phyloP scores from a whole-genome alignment of 2,113 vertebrate genomes.

The Vidua chalybeata region DNA sequence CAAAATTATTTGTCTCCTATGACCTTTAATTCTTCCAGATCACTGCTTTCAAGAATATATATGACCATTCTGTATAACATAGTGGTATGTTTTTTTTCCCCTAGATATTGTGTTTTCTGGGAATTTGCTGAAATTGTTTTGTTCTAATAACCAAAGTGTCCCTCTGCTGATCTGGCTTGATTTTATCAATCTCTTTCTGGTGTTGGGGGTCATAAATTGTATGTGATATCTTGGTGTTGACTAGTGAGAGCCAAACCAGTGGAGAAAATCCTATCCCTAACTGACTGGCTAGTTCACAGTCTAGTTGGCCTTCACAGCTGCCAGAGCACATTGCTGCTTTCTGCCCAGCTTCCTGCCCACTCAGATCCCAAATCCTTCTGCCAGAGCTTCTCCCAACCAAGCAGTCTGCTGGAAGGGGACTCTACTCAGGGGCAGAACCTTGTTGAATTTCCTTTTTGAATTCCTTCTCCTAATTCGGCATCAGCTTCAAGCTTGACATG shows the following conservation, averaged over 20 bases:
- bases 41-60: not conserved
- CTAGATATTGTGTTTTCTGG: not conserved
- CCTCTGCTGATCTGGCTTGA: not conserved
- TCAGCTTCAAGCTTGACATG: not conserved
- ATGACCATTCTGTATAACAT: not conserved
- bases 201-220: not conserved
- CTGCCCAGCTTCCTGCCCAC: not conserved
- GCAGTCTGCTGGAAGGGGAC: rapidly evolving
- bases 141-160: not conserved
- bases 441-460: not conserved
- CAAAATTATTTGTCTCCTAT: not conserved
- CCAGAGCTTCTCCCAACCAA: not conserved
- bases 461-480: rapidly evolving
- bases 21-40: not conserved
- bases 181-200: not conserved
- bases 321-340: not conserved
- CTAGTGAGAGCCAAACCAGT: not conserved
- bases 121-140: not conserved
- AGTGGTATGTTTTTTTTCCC: rapidly evolving
- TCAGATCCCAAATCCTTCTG: not conserved
- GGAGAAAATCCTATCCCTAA: not conserved
- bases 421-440: not conserved
- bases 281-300: not conserved
- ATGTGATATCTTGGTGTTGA: not conserved
- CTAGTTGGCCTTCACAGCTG: not conserved